Conservation (phyloP, 2,113 vertebrate genomes). For the Rhinolophus ferrumequinum region DNA sequence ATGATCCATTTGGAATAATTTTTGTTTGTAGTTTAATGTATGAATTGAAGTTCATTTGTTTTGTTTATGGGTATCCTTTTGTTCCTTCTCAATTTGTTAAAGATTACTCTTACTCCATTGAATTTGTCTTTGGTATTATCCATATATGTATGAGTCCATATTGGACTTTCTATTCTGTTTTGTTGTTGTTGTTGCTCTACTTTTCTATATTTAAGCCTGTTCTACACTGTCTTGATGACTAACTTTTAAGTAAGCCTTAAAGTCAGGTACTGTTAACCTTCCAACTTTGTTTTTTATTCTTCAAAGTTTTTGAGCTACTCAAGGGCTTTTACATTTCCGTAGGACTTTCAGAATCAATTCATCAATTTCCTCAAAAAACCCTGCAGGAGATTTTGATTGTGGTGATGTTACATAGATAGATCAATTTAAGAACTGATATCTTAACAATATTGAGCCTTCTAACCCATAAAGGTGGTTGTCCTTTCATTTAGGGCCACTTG, state of each 20-base stretch:
- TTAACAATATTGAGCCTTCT: background rate
- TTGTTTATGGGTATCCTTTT: background rate
- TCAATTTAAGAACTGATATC: background rate
- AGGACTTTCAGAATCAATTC: background rate
- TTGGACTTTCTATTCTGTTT: background rate
- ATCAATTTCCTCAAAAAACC: background rate
- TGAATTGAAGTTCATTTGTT: background rate
- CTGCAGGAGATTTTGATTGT: background rate
- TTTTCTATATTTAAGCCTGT: background rate
- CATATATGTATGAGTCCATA: background rate
- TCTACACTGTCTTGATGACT: background rate
- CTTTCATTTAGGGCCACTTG: background rate
- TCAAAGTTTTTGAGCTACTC: background rate
- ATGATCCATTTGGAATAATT: background rate
- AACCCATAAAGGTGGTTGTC: background rate
- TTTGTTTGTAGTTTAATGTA: background rate
- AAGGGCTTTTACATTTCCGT: background rate
- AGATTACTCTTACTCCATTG: background rate
- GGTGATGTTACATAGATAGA: background rate
- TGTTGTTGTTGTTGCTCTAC: background rate
- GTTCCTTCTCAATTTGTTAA: background rate
- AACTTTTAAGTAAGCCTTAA: background rate
- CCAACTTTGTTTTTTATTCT: background rate
- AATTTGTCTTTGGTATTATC: background rate
- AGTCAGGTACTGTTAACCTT: background rate